Percentiles rank a stretch among this genome's conserved stretches.
phyloP scores from a whole-genome alignment of 2,888 invertebrate genomes.

The Idaea straminata region DNA sequence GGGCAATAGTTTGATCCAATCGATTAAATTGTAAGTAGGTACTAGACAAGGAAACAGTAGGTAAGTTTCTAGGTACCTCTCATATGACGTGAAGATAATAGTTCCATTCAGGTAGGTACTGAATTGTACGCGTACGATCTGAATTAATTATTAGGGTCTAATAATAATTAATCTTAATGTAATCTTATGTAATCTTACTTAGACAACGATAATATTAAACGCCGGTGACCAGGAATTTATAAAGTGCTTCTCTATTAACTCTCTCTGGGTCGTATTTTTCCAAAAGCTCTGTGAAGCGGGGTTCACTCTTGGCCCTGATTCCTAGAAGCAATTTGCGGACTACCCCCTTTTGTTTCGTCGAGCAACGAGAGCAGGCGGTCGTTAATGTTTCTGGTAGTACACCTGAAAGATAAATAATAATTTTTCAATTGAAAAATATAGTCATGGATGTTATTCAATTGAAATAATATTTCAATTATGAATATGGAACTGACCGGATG shows the following conservation, averaged over 20 bases:
- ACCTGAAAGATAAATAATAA: slow-evolving; percentile 63
- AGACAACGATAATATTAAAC: slow-evolving; percentile 50
- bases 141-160: slow-evolving; percentile 15
- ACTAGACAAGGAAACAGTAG: not conserved
- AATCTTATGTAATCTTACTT: slow-evolving; percentile 7
- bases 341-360: slow-evolving; percentile 81
- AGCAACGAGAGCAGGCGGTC: slow-evolving; percentile 84
- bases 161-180: slow-evolving; percentile 3
- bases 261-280: slow-evolving; percentile 86
- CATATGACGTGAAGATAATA: not conserved
- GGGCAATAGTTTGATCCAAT: not conserved
- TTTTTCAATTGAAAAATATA: not conserved
- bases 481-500: not conserved
- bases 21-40: not conserved
- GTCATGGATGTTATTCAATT: not conserved
- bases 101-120: not conserved
- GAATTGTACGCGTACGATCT: not conserved
- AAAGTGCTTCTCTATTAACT: slow-evolving; percentile 82
- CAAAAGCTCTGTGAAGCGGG: slow-evolving; percentile 83
- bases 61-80: not conserved
- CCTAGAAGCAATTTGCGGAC: slow-evolving; percentile 83
- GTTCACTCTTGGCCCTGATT: slow-evolving; percentile 84
- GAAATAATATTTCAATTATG: not conserved
- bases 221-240: slow-evolving; percentile 69
- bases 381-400: slow-evolving; percentile 85